Percentiles rank a stretch among this genome's conserved stretches.
phyloP scores from a whole-genome alignment of 2,113 vertebrate species.

The Gambusia holbrooki region DNA sequence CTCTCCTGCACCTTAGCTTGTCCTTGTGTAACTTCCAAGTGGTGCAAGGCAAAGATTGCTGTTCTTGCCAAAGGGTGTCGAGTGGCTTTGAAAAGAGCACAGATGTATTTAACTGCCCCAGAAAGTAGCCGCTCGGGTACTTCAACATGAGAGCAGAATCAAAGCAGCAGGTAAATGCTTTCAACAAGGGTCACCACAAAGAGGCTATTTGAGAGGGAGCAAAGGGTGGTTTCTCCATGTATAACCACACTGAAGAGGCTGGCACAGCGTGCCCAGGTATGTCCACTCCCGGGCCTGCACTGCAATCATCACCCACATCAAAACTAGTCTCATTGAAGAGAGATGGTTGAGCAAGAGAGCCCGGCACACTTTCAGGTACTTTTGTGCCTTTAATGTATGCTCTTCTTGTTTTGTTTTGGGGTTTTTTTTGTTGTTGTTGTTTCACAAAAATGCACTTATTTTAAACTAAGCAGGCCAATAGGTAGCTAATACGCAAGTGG shows the following conservation, averaged over 20 bases:
- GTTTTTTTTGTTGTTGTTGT: neutral
- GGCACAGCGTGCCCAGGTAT: neutral
- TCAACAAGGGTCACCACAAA: conserved; percentile 20
- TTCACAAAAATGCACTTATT: neutral
- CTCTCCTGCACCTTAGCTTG: neutral
- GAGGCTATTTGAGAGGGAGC: conserved; percentile 10
- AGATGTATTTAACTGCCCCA: conserved; percentile 4
- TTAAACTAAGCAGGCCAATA: neutral
- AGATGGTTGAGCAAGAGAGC: neutral
- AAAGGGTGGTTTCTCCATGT: neutral
- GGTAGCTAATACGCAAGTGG: neutral
- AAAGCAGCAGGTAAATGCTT: conserved; percentile 17
- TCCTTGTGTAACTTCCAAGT: neutral
- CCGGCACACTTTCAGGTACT: neutral
- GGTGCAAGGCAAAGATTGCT: conserved; percentile 1
- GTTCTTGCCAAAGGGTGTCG: conserved; percentile 1
- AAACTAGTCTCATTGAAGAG: neutral
- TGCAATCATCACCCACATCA: conserved; percentile 14
- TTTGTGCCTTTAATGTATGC: neutral
- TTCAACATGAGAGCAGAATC: conserved; percentile 12
- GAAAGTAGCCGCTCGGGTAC: neutral
- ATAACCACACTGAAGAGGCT: conserved; percentile 12
- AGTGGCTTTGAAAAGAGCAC: conserved; percentile 1
- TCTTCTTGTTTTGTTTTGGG: neutral
- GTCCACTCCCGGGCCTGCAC: neutral